Percentiles rank a stretch among this genome's conserved stretches.
These are phyloP conservation scores for Drosophila kepulauana DNA, from an alignment of 1,140 invertebrate genomes.

Conservation along the genomic window DNA sequence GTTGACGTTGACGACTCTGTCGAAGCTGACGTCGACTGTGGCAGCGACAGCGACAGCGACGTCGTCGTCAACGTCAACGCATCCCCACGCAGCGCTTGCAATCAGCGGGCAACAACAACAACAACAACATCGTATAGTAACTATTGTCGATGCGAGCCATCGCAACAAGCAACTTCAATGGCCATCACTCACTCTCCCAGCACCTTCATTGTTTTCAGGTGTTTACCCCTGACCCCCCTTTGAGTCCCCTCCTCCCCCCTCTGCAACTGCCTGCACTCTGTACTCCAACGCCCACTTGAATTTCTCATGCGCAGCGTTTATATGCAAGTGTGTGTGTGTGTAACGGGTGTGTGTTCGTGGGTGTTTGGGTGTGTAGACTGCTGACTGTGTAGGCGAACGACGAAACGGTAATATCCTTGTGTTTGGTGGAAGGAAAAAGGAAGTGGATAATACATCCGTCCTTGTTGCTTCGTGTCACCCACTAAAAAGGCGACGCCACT, in stretches of 20 bases:
- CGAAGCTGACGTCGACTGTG: slow-evolving; percentile 35
- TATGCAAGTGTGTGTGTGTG: slow-evolving; percentile 8
- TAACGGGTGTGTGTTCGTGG: background rate
- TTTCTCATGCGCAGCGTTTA: slow-evolving; percentile 26
- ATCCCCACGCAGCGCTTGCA: slow-evolving; percentile 31
- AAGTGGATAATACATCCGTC: slow-evolving; percentile 85
- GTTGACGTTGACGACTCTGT: slow-evolving; percentile 34
- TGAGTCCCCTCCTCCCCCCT: background rate
- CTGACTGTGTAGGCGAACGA: slow-evolving; percentile 67
- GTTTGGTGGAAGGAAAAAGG: slow-evolving; percentile 85
- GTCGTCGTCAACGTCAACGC: slow-evolving; percentile 26
- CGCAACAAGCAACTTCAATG: slow-evolving; percentile 32
- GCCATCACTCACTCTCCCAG: slow-evolving; percentile 11
- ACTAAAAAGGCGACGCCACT: slow-evolving; percentile 83
- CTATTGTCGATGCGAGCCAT: slow-evolving; percentile 46
- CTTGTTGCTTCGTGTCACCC: slow-evolving; percentile 85
- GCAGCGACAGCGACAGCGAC: slow-evolving; percentile 6
- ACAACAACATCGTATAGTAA: background rate
- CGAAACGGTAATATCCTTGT: slow-evolving; percentile 85
- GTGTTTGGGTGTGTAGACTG: slow-evolving; percentile 29
- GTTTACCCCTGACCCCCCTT: slow-evolving; percentile 23
- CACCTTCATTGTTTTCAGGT: slow-evolving; percentile 42
- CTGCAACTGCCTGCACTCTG: background rate
- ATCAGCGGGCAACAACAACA: slow-evolving; percentile 31
- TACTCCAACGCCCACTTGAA: slow-evolving; percentile 22